phyloP scores from a whole-genome alignment of 1,140 invertebrate genomes.

The Colletes gigas region DNA sequence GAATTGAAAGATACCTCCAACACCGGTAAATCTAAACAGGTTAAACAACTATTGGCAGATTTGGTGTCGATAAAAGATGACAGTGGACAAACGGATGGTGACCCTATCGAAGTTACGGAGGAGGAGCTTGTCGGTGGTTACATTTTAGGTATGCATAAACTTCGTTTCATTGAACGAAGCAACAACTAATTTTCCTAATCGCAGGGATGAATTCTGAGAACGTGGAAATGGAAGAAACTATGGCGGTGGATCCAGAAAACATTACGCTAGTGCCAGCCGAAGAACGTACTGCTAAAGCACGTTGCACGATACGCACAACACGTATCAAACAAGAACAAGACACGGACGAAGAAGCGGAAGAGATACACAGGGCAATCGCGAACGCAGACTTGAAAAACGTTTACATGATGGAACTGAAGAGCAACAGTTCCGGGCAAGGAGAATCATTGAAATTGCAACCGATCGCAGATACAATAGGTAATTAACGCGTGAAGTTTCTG shows the following conservation, averaged over 20 bases:
- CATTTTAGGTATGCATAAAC: slow-evolving; percentile 72
- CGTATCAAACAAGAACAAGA: slow-evolving; percentile 81
- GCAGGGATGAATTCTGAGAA: slow-evolving; percentile 78
- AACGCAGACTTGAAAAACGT: slow-evolving; percentile 76
- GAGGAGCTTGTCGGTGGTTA: slow-evolving; percentile 80
- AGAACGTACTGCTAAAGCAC: slow-evolving; percentile 77
- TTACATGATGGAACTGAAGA: slow-evolving; percentile 78
- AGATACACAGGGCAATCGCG: slow-evolving; percentile 73
- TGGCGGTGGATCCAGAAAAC: slow-evolving; percentile 79
- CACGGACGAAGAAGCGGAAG: slow-evolving; percentile 78
- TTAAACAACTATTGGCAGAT: slow-evolving; percentile 79
- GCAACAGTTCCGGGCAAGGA: slow-evolving; percentile 58
- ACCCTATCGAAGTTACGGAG: slow-evolving; percentile 79
- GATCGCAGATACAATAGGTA: slow-evolving; percentile 70
- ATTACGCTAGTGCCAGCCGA: slow-evolving; percentile 79
- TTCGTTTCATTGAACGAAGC: not conserved
- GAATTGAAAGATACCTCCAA: slow-evolving; percentile 68
- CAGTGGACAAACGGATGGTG: slow-evolving; percentile 70
- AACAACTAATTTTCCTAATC: not conserved
- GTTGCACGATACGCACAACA: slow-evolving; percentile 77
- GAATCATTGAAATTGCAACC: slow-evolving; percentile 70
- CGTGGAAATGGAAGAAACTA: slow-evolving; percentile 75
- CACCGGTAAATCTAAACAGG: slow-evolving; percentile 77
- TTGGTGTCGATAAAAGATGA: slow-evolving; percentile 75
- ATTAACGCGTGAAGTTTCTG: slow-evolving; percentile 12